Evolutionary conservation across 2,113 vertebrate genomes (phyloP).

Genomic region (Lasiurus borealis): DNA sequence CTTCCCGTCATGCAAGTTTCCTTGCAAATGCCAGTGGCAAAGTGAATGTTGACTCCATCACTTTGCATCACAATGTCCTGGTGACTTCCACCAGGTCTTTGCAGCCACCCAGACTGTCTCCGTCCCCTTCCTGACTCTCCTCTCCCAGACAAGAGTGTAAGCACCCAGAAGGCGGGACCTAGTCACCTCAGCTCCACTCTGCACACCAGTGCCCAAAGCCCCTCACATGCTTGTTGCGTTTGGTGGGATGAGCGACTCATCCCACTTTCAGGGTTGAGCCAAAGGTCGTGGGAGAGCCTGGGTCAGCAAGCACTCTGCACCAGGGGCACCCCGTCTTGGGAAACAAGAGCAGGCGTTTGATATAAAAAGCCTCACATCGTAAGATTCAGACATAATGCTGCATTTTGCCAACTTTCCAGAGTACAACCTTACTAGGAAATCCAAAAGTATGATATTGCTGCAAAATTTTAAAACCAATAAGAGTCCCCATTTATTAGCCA

Average conservation of each 20-base stretch:
- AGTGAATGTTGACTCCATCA: not conserved
- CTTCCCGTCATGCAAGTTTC: not conserved
- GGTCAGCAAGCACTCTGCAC: not conserved
- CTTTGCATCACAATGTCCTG: not conserved
- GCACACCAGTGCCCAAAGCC: rapidly evolving
- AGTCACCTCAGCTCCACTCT: not conserved
- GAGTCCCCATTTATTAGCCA: not conserved
- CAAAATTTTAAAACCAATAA: not conserved
- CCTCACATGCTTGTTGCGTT: not conserved
- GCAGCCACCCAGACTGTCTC: not conserved
- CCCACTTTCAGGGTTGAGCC: not conserved
- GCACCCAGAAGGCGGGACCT: not conserved
- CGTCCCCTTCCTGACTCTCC: no score
- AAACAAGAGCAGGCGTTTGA: not conserved
- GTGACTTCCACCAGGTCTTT: not conserved
- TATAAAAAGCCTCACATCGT: not conserved
- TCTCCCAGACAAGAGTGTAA: not conserved
- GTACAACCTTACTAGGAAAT: not conserved
- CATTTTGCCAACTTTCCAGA: not conserved
- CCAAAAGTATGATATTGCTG: not conserved
- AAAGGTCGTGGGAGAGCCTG: not conserved
- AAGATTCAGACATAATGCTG: not conserved
- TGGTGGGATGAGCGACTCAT: not conserved
- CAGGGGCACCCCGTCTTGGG: not conserved
- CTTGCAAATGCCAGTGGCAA: not conserved